Evolutionary conservation across 2,888 invertebrate species (phyloP).

Genomic region (Helobdella robusta): DNA sequence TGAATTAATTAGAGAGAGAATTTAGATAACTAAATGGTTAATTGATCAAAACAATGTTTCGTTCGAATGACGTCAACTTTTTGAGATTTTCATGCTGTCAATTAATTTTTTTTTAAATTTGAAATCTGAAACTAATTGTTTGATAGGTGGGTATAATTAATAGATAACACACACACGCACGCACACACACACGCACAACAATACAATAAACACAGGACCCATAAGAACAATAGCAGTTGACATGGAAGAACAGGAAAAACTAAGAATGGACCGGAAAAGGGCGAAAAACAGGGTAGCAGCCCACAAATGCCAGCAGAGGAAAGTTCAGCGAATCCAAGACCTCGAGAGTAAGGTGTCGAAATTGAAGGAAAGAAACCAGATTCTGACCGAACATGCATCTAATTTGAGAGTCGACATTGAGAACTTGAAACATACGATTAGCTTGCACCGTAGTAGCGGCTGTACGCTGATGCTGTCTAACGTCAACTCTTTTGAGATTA

Average conservation of each 20-base stretch:
- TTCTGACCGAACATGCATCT: constrained; percentile 71
- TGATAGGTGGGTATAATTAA: neutral
- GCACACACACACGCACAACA: no score
- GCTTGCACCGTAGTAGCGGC: constrained; percentile 82
- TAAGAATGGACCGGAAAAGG: constrained; percentile 87
- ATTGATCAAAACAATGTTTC: no score
- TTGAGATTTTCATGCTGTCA: neutral
- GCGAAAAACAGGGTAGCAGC: constrained; percentile 92
- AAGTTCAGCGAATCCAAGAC: constrained; percentile 85
- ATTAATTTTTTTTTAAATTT: neutral
- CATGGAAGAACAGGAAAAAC: constrained; percentile 88
- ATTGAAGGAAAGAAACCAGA: constrained; percentile 78
- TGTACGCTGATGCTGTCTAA: no score
- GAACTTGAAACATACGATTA: constrained; percentile 79
- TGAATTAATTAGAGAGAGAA: no score
- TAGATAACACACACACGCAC: neutral
- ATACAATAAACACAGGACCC: no score
- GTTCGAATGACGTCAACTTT: neutral
- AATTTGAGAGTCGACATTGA: constrained; percentile 81
- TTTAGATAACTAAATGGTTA: no score
- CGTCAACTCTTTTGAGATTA: no score
- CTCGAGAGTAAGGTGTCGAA: constrained; percentile 85
- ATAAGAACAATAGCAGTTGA: no score
- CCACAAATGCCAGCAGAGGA: constrained; percentile 87
- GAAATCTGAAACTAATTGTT: neutral